These are phyloP conservation scores for Aphrophora alni DNA, from an alignment of 2,888 invertebrate genomes.

Conservation along the genomic window DNA sequence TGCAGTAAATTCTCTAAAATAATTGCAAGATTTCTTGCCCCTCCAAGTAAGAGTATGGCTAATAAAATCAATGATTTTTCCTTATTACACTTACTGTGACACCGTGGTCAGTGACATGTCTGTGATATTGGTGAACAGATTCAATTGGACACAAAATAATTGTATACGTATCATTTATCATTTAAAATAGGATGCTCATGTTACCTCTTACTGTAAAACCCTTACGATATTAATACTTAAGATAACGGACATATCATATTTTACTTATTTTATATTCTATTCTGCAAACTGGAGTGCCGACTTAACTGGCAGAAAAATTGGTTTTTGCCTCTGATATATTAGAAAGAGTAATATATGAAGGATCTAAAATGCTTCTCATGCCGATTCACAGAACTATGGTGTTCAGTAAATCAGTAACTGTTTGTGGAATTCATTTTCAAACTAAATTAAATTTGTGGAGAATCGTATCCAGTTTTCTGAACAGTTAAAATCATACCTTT, in stretches of 20 bases:
- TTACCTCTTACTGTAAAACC: not conserved
- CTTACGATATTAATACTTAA: not conserved
- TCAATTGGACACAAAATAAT: conserved; percentile 15
- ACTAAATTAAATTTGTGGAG: too few species aligned
- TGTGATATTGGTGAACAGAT: not conserved
- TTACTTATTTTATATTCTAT: not conserved
- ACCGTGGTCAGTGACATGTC: conserved; percentile 18
- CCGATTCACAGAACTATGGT: too few species aligned
- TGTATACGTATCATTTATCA: conserved; percentile 16
- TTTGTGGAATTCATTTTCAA: too few species aligned
- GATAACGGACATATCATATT: too few species aligned
- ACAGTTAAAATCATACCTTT: too few species aligned
- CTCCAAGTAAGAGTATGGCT: not conserved
- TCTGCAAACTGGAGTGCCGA: not conserved
- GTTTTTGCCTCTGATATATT: not conserved
- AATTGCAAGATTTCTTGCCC: not conserved
- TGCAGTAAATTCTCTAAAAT: not conserved
- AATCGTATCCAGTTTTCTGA: too few species aligned
- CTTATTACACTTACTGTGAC: conserved; percentile 21
- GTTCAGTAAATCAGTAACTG: too few species aligned
- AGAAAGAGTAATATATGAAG: not conserved
- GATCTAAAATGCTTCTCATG: too few species aligned
- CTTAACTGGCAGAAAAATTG: not conserved
- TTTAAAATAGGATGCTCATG: not conserved
- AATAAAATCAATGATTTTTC: not conserved